Evolutionary conservation across 2,888 invertebrate genomes (phyloP).

Genomic region (Dasypolia templi): DNA sequence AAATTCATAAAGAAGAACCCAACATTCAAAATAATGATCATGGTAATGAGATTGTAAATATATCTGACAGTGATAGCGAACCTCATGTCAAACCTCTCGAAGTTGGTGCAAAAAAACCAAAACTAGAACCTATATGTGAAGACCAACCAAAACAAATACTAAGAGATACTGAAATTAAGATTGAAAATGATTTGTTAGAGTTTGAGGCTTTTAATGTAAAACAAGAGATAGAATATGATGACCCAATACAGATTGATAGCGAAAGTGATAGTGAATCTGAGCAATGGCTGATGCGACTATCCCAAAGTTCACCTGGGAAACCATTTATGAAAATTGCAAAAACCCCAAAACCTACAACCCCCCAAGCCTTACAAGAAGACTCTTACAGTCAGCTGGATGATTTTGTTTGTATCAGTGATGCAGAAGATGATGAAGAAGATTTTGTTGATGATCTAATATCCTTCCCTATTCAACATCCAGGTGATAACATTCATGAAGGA

Average conservation of each 20-base stretch:
- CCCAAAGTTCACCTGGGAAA: slow-evolving; percentile 87
- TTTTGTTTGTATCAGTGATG: slow-evolving; percentile 61
- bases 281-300: slow-evolving; percentile 88
- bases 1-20: slow-evolving; percentile 63
- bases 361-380: slow-evolving; percentile 74
- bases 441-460: slow-evolving; percentile 79
- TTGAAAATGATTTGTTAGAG: slow-evolving; percentile 78
- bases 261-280: slow-evolving; percentile 90
- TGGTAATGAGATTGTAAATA: slow-evolving; percentile 69
- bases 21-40: slow-evolving; percentile 50
- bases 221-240: slow-evolving; percentile 84
- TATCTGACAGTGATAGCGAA: slow-evolving; percentile 81
- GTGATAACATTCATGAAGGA: slow-evolving; percentile 35
- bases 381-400: slow-evolving; percentile 86
- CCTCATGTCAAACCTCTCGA: slow-evolving; percentile 43
- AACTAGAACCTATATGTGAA: slow-evolving; percentile 72
- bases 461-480: slow-evolving; percentile 68
- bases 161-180: slow-evolving; percentile 72
- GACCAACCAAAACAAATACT: slow-evolving; percentile 56
- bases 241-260: slow-evolving; percentile 80
- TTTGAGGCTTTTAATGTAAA: slow-evolving; percentile 85
- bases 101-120: slow-evolving; percentile 70
- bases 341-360: slow-evolving; percentile 63
- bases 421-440: slow-evolving; percentile 74
- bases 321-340: slow-evolving; percentile 74